Percentiles rank a stretch among this genome's conserved stretches.
phyloP scores from a whole-genome alignment of 1,140 invertebrate genomes.

The Kradibia gibbosae region DNA sequence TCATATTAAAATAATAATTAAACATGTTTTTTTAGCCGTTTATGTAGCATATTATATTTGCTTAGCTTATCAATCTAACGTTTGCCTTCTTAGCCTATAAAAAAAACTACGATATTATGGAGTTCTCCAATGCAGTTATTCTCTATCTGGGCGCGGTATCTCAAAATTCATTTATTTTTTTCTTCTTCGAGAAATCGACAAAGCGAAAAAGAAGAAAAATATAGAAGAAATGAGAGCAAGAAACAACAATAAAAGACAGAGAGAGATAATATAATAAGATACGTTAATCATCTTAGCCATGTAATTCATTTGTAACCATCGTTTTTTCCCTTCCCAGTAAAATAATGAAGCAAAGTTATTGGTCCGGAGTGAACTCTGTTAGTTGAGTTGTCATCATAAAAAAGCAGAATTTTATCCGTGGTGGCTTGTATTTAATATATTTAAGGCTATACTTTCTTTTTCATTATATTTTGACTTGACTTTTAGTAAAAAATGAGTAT shows the following conservation, averaged over 20 bases:
- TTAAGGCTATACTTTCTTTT: too few species aligned
- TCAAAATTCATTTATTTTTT: background rate
- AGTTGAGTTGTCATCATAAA: constrained; percentile 16
- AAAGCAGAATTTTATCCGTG: too few species aligned
- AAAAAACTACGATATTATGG: background rate
- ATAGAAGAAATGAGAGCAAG: background rate
- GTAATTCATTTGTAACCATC: constrained; percentile 39
- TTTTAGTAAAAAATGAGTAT: too few species aligned
- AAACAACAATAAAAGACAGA: background rate
- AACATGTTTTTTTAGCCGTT: background rate
- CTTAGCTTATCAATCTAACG: background rate
- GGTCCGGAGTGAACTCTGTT: constrained; percentile 3
- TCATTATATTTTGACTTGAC: too few species aligned
- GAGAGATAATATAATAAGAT: too few species aligned
- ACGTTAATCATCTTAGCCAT: constrained; percentile 42
- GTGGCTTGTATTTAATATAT: too few species aligned
- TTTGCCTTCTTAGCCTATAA: background rate
- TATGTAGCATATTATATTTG: background rate
- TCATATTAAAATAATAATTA: too few species aligned
- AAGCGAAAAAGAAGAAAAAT: background rate
- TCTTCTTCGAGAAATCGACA: constrained; percentile 8
- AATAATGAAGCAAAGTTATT: constrained; percentile 41
- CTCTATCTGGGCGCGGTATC: constrained; percentile 19
- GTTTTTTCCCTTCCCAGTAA: background rate
- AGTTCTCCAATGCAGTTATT: background rate